Conservation (phyloP, 2,797 vertebrate species). For the Potorous gilbertii region DNA sequence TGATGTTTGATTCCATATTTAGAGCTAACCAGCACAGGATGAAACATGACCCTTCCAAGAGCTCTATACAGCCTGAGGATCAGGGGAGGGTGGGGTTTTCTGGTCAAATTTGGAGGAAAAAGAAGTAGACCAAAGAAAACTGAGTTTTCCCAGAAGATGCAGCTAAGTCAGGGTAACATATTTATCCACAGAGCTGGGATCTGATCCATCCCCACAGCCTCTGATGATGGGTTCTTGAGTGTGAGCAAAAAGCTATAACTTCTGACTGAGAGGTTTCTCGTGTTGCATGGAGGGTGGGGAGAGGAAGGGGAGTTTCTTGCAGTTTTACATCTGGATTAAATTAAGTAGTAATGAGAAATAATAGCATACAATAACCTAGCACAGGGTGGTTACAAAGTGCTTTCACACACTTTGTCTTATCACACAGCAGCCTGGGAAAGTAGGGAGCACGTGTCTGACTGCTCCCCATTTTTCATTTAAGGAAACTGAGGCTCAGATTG, state of each 20-base stretch:
- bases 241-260: not conserved
- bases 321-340: not conserved
- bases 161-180: not conserved
- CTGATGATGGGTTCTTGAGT: not conserved
- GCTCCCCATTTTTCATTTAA: not conserved
- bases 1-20: not conserved
- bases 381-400: not conserved
- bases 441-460: not conserved
- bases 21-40: not conserved
- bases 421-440: not conserved
- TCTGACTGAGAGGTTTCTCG: not conserved
- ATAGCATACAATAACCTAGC: not conserved
- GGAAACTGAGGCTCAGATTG: not conserved
- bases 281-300: not conserved
- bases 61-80: not conserved
- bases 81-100: not conserved
- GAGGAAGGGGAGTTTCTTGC: not conserved
- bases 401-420: not conserved
- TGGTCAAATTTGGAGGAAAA: not conserved
- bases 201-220: not conserved
- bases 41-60: not conserved
- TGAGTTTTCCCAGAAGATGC: constrained; percentile 26
- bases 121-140: constrained; percentile 12
- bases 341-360: not conserved
- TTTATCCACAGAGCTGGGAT: not conserved